Evolutionary conservation across 1,140 invertebrate species (phyloP).

Genomic region (Helicorthomorpha holstii): DNA sequence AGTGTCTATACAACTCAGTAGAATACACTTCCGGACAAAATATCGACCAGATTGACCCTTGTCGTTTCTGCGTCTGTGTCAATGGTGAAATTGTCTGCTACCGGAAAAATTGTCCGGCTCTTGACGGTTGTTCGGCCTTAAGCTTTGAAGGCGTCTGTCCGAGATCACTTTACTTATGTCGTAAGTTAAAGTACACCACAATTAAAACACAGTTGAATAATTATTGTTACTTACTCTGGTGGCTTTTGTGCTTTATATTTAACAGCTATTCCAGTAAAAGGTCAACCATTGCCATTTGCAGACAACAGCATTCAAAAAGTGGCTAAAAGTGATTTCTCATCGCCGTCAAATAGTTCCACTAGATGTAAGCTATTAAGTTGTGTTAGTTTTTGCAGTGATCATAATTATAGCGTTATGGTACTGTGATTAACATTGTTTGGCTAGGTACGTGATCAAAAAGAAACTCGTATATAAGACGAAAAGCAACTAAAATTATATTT

Average conservation of each 20-base stretch:
- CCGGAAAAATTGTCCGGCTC: constrained; percentile 15
- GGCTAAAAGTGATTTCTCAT: too few species aligned
- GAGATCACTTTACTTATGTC: constrained; percentile 7
- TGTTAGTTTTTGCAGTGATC: too few species aligned
- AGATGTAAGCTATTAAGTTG: too few species aligned
- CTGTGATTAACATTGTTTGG: too few species aligned
- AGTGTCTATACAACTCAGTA: not conserved
- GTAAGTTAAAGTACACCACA: too few species aligned
- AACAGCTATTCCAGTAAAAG: not conserved
- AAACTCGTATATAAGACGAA: too few species aligned
- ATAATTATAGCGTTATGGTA: too few species aligned
- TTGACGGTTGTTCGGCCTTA: constrained; percentile 12
- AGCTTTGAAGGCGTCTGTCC: constrained; percentile 11
- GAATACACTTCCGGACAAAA: constrained; percentile 3
- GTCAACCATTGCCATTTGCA: not conserved
- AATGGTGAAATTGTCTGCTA: constrained; percentile 14
- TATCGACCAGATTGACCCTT: constrained; percentile 11
- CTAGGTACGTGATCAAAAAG: too few species aligned
- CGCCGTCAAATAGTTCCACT: too few species aligned
- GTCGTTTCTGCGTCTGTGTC: constrained; percentile 15
- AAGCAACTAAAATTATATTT: too few species aligned
- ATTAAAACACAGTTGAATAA: too few species aligned
- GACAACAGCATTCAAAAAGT: not conserved
- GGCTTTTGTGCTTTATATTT: not conserved
- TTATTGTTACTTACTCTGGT: too few species aligned